These are phyloP conservation scores for Patella vulgata DNA, from an alignment of 1,140 invertebrate species.

Conservation along the genomic window DNA sequence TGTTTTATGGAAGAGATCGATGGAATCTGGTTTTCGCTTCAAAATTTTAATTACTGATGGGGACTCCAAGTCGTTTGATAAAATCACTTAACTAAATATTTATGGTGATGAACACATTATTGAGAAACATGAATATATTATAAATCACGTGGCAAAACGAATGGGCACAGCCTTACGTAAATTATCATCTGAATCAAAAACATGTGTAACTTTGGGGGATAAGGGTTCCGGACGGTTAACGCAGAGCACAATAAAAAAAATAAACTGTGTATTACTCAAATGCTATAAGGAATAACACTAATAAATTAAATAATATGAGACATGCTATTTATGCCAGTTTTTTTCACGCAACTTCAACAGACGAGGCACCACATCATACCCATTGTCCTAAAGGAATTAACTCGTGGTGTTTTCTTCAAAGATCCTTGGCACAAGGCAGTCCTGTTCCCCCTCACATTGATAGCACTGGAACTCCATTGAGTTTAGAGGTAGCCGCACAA, in stretches of 20 bases:
- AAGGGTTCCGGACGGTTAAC: conserved; percentile 8
- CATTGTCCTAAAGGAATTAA: conserved; percentile 6
- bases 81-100: not conserved
- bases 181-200: conserved; percentile 8
- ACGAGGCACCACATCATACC: conserved; percentile 5
- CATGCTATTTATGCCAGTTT: conserved; percentile 7
- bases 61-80: not conserved
- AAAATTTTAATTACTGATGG: conserved; percentile 4
- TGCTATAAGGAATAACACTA: not conserved
- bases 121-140: conserved; percentile 23
- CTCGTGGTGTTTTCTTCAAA: conserved; percentile 24
- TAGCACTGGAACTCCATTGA: not conserved
- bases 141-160: conserved; percentile 18
- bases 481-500: too few relatives aligned
- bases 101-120: not conserved
- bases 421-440: not conserved
- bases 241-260: conserved; percentile 7
- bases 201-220: conserved; percentile 5
- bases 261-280: conserved; percentile 9
- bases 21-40: not conserved
- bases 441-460: not conserved
- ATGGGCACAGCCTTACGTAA: conserved; percentile 18
- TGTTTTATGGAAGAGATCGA: conserved; percentile 1
- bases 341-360: conserved; percentile 4
- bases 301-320: conserved; percentile 5